Evolutionary conservation across 2,888 invertebrate species (phyloP), one percentile per base, ranked within the genome.

Genomic region (Zele albiditarsus): DNA sequence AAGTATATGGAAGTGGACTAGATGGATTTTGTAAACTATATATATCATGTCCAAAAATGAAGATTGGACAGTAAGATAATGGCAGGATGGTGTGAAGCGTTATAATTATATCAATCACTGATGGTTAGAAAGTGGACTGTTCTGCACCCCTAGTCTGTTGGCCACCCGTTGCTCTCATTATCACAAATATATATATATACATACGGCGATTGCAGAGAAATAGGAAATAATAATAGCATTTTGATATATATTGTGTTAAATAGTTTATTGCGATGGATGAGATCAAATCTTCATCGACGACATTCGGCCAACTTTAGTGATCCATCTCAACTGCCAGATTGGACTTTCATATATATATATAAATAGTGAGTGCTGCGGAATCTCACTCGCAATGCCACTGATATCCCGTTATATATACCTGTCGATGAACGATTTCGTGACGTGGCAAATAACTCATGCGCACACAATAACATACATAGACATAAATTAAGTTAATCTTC

Each of bases 251-350:
- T 62, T 42, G 33, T 58, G 38, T 62, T 28, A 49, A 27, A 65
- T 53, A 73, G 33, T 73, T 14, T 28, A 25, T 46, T 33, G 58
- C 27, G 38, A 73, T 28, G 57, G 16, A 33, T 57, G 42, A 49
- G 63, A 69, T 76, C 69, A 68, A 63, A 69, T 53, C 69, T 46
- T 49, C 16, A 16, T 74, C 57, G 33, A 57, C 14, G 62, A 63
- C 25, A 28, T 31, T 62, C 62, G 12, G 2, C 58, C 80, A 81
- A 66, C 79, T 68, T 20, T 71, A 83, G 86, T 85, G 84, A 86
- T 86, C 86, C 84, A 86, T 86, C 87, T 85, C 85, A 83, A 78
- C 84, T 85, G 84, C 83, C 85, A 85, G 57, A 49, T 67, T 42
- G 63, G 38, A 33, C 23, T n/a, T 28, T 16, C 2, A 14, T 33